phyloP scores from a whole-genome alignment of 2,888 invertebrate species.

The Ischnus inquisitorius region DNA sequence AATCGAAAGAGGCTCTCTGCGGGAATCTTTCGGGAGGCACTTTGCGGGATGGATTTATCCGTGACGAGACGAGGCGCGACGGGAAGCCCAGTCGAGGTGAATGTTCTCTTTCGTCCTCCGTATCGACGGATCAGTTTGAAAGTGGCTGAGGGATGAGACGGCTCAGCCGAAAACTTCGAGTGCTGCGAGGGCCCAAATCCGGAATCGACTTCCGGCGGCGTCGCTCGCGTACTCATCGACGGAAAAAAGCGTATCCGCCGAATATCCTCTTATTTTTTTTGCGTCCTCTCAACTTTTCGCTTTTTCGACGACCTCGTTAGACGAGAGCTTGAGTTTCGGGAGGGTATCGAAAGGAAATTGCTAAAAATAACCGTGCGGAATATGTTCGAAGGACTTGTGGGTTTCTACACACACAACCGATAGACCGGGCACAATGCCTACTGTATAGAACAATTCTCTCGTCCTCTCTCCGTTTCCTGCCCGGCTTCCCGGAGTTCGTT shows the following conservation, averaged over 20 bases:
- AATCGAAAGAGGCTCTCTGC: constrained; percentile 40
- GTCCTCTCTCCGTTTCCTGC: neutral
- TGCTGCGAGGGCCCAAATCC: constrained; percentile 5
- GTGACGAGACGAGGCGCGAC: constrained; percentile 43
- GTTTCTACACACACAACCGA: neutral
- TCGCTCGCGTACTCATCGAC: neutral
- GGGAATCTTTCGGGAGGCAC: constrained; percentile 59
- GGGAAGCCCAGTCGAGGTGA: constrained; percentile 51
- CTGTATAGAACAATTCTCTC: neutral
- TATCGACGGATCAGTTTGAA: constrained; percentile 54
- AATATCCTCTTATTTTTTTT: neutral
- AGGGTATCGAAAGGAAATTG: neutral
- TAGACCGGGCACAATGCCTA: neutral
- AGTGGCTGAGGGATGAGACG: constrained; percentile 15
- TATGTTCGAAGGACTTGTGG: neutral
- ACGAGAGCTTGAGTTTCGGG: neutral
- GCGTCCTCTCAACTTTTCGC: neutral
- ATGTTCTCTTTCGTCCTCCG: constrained; percentile 63
- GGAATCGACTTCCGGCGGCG: constrained; percentile 41
- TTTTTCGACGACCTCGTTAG: neutral
- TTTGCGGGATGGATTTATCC: constrained; percentile 66
- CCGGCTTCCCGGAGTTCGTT: constrained; percentile 10
- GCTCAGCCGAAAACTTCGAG: constrained; percentile 35
- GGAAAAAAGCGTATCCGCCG: constrained; percentile 7
- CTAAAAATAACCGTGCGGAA: constrained; percentile 17